Evolutionary conservation across 1,140 invertebrate genomes (phyloP).

Genomic region (Pseudoatta argentina): DNA sequence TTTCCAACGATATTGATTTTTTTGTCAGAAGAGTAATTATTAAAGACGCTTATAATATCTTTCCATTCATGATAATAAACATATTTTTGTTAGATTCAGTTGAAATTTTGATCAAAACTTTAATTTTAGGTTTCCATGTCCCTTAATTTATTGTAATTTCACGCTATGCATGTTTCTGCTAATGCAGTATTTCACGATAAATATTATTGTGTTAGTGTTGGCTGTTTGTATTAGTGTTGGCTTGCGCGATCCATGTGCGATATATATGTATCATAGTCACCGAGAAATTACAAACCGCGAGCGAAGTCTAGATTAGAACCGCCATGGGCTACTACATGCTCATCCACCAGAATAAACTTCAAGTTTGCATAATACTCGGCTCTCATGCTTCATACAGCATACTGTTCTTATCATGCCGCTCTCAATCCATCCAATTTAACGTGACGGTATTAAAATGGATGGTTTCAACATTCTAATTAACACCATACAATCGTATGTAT

Average conservation of each 20-base stretch:
- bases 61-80: neutral
- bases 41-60: neutral
- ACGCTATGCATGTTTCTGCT: neutral
- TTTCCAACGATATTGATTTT: neutral
- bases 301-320: slow-evolving; percentile 48
- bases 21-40: neutral
- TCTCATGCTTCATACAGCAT: slow-evolving; percentile 58
- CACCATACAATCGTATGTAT: neutral
- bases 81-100: neutral
- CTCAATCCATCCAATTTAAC: slow-evolving; percentile 55
- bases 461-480: slow-evolving; percentile 49
- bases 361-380: slow-evolving; percentile 71
- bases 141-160: neutral
- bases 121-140: neutral
- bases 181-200: neutral
- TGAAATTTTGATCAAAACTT: neutral
- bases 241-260: neutral
- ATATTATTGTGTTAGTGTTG: slow-evolving; percentile 6
- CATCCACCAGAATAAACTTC: slow-evolving; percentile 75
- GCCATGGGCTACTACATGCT: slow-evolving; percentile 44
- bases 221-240: slow-evolving; percentile 3
- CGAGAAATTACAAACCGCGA: slow-evolving; percentile 45
- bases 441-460: slow-evolving; percentile 25
- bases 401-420: slow-evolving; percentile 57
- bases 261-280: slow-evolving; percentile 32